A percentile compares a stretch with the other conserved stretches of the same genome.
Conservation (phyloP, 1,140 invertebrate species). For the Triops cancriformis region DNA sequence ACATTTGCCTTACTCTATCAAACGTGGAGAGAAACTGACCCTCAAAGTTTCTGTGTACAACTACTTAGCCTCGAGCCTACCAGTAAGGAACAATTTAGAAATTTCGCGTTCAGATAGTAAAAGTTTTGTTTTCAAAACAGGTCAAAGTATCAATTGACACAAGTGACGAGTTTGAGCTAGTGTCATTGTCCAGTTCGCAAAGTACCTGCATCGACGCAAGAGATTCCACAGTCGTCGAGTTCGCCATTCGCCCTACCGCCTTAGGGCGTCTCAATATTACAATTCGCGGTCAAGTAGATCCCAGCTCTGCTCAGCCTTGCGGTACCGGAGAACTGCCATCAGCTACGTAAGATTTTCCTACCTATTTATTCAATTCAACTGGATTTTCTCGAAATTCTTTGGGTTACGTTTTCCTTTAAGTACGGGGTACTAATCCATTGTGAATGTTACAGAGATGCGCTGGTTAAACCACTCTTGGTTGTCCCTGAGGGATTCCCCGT, state of each 20-base stretch:
- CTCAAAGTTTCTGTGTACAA: constrained; percentile 42
- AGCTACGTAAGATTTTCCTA: constrained; percentile 38
- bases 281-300: constrained; percentile 47
- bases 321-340: constrained; percentile 43
- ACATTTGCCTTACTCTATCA: constrained; percentile 58
- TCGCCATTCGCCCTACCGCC: constrained; percentile 42
- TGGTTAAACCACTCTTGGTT: constrained; percentile 50
- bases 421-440: too few species aligned
- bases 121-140: too few species aligned
- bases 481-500: constrained; percentile 52
- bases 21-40: constrained; percentile 56
- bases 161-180: constrained; percentile 41
- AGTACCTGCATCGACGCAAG: constrained; percentile 39
- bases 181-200: constrained; percentile 25
- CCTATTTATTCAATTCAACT: not conserved
- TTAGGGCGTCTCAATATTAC: constrained; percentile 52
- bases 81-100: constrained; percentile 41
- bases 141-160: not conserved
- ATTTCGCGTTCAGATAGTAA: not conserved
- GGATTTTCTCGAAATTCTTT: too few species aligned
- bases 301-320: constrained; percentile 40
- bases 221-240: constrained; percentile 44
- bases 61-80: constrained; percentile 24
- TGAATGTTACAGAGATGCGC: constrained; percentile 45
- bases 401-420: not conserved